Evolutionary conservation across 2,888 invertebrate species (phyloP).

Genomic region (Crossocerus cetratus): DNA sequence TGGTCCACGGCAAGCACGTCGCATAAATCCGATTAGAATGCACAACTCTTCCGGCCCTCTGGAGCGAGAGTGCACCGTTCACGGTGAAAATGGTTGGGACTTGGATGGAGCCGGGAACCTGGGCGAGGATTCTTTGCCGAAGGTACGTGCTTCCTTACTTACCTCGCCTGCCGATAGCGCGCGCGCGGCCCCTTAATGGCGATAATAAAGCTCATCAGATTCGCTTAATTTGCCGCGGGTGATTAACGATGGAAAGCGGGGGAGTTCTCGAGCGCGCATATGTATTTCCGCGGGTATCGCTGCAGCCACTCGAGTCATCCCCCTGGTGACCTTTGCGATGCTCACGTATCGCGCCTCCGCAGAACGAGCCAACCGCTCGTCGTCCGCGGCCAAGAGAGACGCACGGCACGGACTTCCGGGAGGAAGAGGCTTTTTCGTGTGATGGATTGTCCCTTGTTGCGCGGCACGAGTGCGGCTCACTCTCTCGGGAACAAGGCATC

Average conservation of each 20-base stretch:
- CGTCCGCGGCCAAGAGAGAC: slow-evolving; percentile 25
- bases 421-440: slow-evolving; percentile 48
- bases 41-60: slow-evolving; percentile 7
- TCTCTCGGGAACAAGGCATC: neutral
- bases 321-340: slow-evolving; percentile 45
- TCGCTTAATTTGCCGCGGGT: slow-evolving; percentile 56
- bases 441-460: slow-evolving; percentile 46
- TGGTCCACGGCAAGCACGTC: slow-evolving; percentile 45
- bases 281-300: slow-evolving; percentile 51
- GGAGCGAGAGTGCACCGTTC: neutral
- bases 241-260: slow-evolving; percentile 61
- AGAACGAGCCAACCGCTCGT: slow-evolving; percentile 3
- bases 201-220: slow-evolving; percentile 50
- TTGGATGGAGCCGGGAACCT: neutral
- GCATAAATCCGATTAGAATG: slow-evolving; percentile 44
- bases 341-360: slow-evolving; percentile 31
- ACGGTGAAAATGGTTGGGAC: slow-evolving; percentile 1
- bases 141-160: slow-evolving; percentile 5
- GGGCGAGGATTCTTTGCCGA: slow-evolving; percentile 10
- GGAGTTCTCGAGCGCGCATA: slow-evolving; percentile 45
- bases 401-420: slow-evolving; percentile 45
- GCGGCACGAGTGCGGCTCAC: slow-evolving; percentile 3
- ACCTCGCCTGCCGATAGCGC: neutral
- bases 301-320: slow-evolving; percentile 20
- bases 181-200: slow-evolving; percentile 43